Base-by-base conservation (phyloP, 2,797 vertebrate genomes). In the Antennarius maculatus region DNA sequence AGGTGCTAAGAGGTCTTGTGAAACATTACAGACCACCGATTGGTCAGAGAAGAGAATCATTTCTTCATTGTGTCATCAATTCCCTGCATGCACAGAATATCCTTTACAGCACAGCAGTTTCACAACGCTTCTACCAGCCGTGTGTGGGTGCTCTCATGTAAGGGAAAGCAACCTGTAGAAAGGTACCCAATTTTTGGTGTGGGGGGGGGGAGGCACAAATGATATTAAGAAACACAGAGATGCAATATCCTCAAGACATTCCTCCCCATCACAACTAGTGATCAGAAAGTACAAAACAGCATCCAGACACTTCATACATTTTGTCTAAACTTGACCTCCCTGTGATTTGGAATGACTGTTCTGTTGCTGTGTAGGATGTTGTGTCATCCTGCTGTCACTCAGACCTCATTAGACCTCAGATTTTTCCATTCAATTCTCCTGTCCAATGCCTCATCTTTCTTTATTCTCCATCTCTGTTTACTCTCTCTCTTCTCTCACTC, bases 341-440 rank as follows among this genome's bases (percentile, higher is more conserved):
- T 62, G 17, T 66, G 39, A 18, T 58, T 56, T 28, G n/a, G 49
- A 39, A 54, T 61, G 66, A 63, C 17, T 58, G 23, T 39, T 39
- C 37, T 70, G 34, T 34, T 63, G n/a, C 5, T 39, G 54, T 3
- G 16, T 10, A 42, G 46, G 54, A 69, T 60, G 67, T 47, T 91
- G 54, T 92, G 79, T 95, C 95, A 93, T 83, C 77, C 88, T 82
- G 66, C 89, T 91, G 90, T 93, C 92, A 94, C 90, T 88, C 75
- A 81, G 60, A 76, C 54, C 77, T 78, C 77, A 74, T 87, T 79
- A 69, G 61, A 74, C 60, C 37, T 70, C 74, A 74, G 16, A 64
- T 61, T 69, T 66, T 29, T 67, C 66, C 64, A 2, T 66, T 68
- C 64, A 50, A 0, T 59, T 51, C 62, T 37, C 62, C 69, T 51